Evolutionary conservation across 2,888 invertebrate genomes (phyloP), one percentile per base, ranked within the genome.

Genomic region (Eucera pruinosa): DNA sequence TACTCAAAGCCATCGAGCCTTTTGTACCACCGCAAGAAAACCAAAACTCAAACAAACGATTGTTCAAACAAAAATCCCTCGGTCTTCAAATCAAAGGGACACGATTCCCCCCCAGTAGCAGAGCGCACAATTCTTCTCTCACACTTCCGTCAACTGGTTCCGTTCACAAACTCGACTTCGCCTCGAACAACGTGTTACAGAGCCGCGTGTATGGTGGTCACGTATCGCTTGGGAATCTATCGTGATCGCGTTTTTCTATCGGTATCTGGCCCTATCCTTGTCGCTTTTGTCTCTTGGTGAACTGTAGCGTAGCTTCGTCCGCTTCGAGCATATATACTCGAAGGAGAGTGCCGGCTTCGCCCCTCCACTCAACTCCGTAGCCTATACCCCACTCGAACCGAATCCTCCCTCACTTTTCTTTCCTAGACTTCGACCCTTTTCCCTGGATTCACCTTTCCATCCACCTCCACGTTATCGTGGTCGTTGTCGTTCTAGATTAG

Each of bases 291-390:
- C 89, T 90, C 85, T 87, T 88, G 87, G 83, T 88, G 89, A 91
- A 91, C 90, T 91, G 90, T 91, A 91, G 85, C 89, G 87, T 87
- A 86, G 86, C 87, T 87, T 87, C 86, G 84, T 80, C 77, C 82
- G 89, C 83, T 88, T 89, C 89, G 85, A 85, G 89, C 89, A 91
- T 91, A 91, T 91, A 91, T 91, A 91, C 91, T 86, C 82, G 78
- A 77, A 83, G 83, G 83, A 82, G 84, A 85, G 85, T 82, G 75
- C 83, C 85, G 83, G 84, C 85, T 82, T 84, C 73, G 68, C 72
- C 69, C 77, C 81, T 76, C 79, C 75, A 70, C 84, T 76, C 72
- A 41, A 52, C n/a, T 64, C 48, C 61, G 64, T 58, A 60, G 48
- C 47, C 65, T 72, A 61, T 70, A 54, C 69, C 74, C 78, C 76